These are phyloP conservation scores for Brachionus asplanchnoidis DNA, from an alignment of 1,140 invertebrate genomes.

Conservation along the genomic window DNA sequence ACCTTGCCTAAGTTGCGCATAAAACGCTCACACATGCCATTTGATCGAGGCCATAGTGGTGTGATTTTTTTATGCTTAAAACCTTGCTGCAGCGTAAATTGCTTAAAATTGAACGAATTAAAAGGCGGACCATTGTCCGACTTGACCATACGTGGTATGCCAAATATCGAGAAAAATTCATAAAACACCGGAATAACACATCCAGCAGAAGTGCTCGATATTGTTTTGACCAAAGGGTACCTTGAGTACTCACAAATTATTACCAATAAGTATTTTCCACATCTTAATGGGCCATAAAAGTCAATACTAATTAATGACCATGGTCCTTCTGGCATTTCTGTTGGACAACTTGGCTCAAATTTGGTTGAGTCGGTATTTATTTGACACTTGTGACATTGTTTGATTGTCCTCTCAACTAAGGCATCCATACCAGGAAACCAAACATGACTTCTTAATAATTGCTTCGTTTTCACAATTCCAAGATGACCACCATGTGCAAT, in stretches of 20 bases:
- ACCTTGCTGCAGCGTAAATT: conserved; percentile 40
- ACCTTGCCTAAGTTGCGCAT: conserved; percentile 26
- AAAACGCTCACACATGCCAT: conserved; percentile 43
- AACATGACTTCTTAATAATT: conserved; percentile 44
- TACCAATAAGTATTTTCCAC: conserved; percentile 45
- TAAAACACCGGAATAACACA: conserved; percentile 41
- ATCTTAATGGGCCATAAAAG: conserved; percentile 47
- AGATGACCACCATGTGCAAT: conserved; percentile 43
- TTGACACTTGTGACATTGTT: conserved; percentile 44
- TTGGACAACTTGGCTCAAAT: too few species aligned
- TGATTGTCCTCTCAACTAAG: conserved; percentile 42
- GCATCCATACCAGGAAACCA: conserved; percentile 44
- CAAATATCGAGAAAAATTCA: conserved; percentile 43
- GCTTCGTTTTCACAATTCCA: conserved; percentile 45
- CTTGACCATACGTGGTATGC: conserved; percentile 43
- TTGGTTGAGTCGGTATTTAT: conserved; percentile 44
- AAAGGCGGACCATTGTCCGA: conserved; percentile 44
- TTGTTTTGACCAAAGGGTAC: conserved; percentile 47
- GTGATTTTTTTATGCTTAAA: conserved; percentile 44
- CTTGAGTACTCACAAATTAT: conserved; percentile 48
- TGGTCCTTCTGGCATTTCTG: conserved; percentile 31
- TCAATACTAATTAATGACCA: conserved; percentile 46
- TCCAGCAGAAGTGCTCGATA: conserved; percentile 42
- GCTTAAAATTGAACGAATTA: conserved; percentile 38
- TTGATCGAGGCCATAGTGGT: conserved; percentile 42